Conservation (phyloP, 1,140 invertebrate species). For the Geopemphigus sp. region DNA sequence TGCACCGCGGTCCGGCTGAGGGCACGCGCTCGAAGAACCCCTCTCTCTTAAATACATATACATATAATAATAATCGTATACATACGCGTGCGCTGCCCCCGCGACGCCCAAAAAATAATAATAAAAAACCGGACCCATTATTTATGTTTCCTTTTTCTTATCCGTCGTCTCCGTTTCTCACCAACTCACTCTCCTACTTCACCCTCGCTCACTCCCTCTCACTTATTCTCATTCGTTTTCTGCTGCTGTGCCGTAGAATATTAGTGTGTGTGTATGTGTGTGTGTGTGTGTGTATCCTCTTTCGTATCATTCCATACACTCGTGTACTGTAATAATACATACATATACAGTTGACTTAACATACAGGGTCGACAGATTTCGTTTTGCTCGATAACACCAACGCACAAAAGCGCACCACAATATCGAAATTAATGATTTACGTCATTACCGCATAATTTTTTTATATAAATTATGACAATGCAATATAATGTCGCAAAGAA, state of each 20-base stretch:
- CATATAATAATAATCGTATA: slow-evolving; percentile 26
- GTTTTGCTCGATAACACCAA: not conserved
- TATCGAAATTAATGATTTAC: no score
- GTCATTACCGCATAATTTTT: no score
- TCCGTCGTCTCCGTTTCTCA: not conserved
- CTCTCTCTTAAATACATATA: not conserved
- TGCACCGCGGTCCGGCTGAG: not conserved
- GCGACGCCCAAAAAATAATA: slow-evolving; percentile 42
- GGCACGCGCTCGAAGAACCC: slow-evolving; percentile 31
- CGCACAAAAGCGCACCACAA: no score
- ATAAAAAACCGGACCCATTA: slow-evolving; percentile 32
- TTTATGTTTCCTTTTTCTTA: slow-evolving; percentile 45
- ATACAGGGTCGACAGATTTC: not conserved
- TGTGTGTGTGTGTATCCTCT: not conserved
- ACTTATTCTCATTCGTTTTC: not conserved
- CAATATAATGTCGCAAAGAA: no score
- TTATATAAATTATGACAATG: no score
- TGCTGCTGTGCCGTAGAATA: no score
- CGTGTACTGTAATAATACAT: not conserved
- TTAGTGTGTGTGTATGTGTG: not conserved
- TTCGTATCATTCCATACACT: not conserved
- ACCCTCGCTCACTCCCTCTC: not conserved
- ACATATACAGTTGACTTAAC: not conserved
- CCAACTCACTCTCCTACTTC: not conserved
- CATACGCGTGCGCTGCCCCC: not conserved